Evolutionary conservation across 2,888 invertebrate genomes (phyloP).

Genomic region (Bombyx huttoni): DNA sequence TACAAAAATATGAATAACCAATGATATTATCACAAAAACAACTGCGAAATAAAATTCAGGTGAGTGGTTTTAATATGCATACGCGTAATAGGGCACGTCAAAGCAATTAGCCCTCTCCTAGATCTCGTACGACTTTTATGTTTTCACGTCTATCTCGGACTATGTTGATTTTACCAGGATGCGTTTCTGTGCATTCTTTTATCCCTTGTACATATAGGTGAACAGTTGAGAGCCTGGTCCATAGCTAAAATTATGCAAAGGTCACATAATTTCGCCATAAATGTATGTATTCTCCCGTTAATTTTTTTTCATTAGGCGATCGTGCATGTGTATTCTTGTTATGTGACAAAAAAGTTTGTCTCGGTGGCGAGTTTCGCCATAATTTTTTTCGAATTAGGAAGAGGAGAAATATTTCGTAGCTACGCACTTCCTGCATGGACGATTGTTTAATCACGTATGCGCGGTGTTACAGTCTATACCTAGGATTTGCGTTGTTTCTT

Average conservation of each 20-base stretch:
- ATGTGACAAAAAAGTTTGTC: slow-evolving; percentile 46
- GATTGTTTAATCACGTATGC: slow-evolving; percentile 7
- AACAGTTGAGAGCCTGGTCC: slow-evolving; percentile 12
- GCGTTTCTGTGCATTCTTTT: slow-evolving; percentile 45
- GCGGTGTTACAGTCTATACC: slow-evolving; percentile 3
- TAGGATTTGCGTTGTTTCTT: slow-evolving; percentile 7
- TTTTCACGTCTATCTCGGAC: slow-evolving; percentile 45
- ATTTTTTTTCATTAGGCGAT: slow-evolving; percentile 31
- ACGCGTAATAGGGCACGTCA: slow-evolving; percentile 41
- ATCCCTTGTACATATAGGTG: slow-evolving; percentile 24
- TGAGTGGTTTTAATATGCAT: slow-evolving; percentile 22
- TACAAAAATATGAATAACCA: slow-evolving; percentile 24
- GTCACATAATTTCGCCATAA: slow-evolving; percentile 40
- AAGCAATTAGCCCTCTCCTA: slow-evolving; percentile 33
- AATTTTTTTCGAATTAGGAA: slow-evolving; percentile 26
- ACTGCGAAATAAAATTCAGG: slow-evolving; percentile 20
- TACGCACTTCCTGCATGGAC: slow-evolving; percentile 35
- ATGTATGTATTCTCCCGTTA: slow-evolving; percentile 20
- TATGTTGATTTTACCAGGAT: slow-evolving; percentile 30
- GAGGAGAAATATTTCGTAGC: slow-evolving; percentile 30
- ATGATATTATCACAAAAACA: slow-evolving; percentile 21
- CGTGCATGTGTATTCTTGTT: slow-evolving; percentile 41
- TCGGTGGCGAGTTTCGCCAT: slow-evolving; percentile 36
- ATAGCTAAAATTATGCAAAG: slow-evolving; percentile 31
- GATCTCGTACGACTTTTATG: slow-evolving; percentile 46